Conservation (phyloP, 2,113 vertebrate species). For the Ifrita kowaldi region DNA sequence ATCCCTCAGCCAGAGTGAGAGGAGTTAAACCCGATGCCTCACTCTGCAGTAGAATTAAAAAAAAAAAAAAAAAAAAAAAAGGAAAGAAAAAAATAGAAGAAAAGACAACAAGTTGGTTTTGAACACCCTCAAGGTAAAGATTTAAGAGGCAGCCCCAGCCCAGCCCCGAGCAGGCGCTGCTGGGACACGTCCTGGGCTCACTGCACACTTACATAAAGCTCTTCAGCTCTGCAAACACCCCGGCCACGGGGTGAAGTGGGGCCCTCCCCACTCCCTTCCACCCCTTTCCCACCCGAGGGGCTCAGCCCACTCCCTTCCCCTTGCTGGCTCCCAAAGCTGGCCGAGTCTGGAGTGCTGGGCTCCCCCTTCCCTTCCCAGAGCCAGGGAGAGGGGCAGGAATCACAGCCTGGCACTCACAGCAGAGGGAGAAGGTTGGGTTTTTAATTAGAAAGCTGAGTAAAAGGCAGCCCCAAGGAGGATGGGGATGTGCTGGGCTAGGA, state of each 20-base stretch:
- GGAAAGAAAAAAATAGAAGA: neutral
- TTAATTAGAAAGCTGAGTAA: neutral
- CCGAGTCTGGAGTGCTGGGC: accelerated
- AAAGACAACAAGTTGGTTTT: neutral
- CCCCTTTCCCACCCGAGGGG: neutral
- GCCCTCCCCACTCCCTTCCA: neutral
- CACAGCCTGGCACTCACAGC: neutral
- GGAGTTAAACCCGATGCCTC: neutral
- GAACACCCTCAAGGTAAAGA: conserved; percentile 32
- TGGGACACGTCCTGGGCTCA: neutral
- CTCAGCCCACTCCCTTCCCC: neutral
- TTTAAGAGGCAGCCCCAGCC: conserved; percentile 15
- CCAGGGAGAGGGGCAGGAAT: neutral
- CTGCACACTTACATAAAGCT: neutral
- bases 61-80: neutral
- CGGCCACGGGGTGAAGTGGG: accelerated
- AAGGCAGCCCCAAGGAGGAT: neutral
- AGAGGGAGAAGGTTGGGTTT: neutral
- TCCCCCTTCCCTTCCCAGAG: neutral
- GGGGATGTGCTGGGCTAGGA: neutral
- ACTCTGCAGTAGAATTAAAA: neutral
- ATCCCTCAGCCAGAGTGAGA: neutral
- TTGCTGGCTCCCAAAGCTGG: neutral
- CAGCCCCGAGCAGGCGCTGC: neutral
- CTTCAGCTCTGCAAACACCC: neutral